These are phyloP conservation scores for Pinna nobilis DNA, from an alignment of 1,140 invertebrate genomes.

Conservation along the genomic window DNA sequence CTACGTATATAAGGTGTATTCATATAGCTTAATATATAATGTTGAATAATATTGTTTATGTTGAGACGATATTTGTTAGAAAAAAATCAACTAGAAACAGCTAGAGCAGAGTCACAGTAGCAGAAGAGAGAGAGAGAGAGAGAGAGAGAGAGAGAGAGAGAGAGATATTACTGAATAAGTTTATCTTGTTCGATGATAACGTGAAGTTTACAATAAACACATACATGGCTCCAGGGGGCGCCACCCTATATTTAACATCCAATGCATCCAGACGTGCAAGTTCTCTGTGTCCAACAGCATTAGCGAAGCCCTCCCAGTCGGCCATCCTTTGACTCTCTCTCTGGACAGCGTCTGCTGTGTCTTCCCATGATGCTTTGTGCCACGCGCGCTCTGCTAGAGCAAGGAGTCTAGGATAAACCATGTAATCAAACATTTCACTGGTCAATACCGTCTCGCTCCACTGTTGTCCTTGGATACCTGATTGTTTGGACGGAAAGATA, in stretches of 20 bases:
- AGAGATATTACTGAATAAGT: too few species aligned
- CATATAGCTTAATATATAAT: too few species aligned
- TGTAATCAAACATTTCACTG: conserved; percentile 54
- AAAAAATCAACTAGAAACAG: too few species aligned
- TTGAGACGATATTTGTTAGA: too few species aligned
- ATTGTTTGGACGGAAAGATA: too few species aligned
- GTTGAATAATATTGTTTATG: too few species aligned
- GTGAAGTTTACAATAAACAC: not conserved
- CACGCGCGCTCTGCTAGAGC: conserved; percentile 69
- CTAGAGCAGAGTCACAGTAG: too few species aligned
- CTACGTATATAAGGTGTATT: too few species aligned
- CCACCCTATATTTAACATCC: conserved; percentile 61
- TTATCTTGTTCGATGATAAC: too few species aligned
- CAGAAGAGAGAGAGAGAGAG: too few species aligned
- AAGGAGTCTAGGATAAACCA: conserved; percentile 65
- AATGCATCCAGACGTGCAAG: conserved; percentile 57
- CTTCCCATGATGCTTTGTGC: conserved; percentile 68
- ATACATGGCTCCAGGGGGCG: conserved; percentile 67
- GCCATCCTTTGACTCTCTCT: conserved; percentile 16
- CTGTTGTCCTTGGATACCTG: conserved; percentile 65
- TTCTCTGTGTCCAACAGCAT: conserved; percentile 61
- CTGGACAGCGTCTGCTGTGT: not conserved
- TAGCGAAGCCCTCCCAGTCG: conserved; percentile 67
- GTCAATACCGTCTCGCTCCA: conserved; percentile 63
- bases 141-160: too few species aligned